These are phyloP conservation scores for Drosophila equinoxialis DNA, from an alignment of 1,140 invertebrate species.

Conservation along the genomic window DNA sequence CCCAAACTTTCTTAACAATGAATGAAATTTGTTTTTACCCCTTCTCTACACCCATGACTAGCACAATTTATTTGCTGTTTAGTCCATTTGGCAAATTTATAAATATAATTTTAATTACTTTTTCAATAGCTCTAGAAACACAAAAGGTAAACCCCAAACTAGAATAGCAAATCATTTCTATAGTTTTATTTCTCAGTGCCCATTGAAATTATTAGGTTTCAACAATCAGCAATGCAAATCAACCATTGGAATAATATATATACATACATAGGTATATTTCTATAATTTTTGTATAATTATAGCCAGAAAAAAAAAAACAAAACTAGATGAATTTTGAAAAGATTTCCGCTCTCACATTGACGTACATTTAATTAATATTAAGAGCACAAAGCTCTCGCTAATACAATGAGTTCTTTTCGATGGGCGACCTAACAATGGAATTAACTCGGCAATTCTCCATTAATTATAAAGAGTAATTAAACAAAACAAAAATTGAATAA, in stretches of 20 bases:
- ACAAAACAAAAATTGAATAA: conserved; percentile 41
- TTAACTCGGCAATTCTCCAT: conserved; percentile 35
- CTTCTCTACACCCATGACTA: neutral
- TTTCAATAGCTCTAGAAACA: neutral
- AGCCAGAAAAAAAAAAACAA: conserved; percentile 35
- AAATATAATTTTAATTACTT: neutral
- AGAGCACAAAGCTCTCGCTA: conserved; percentile 4
- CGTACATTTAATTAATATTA: conserved; percentile 23
- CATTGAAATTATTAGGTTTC: neutral
- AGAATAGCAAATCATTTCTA: neutral
- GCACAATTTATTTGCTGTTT: neutral
- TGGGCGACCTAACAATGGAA: neutral
- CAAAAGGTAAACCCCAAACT: neutral
- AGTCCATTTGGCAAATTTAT: neutral
- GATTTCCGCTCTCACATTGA: conserved; percentile 42
- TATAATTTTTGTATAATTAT: conserved; percentile 24
- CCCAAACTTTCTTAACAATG: too few relatives aligned
- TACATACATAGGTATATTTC: conserved; percentile 12
- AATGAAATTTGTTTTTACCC: too few relatives aligned
- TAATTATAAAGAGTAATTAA: conserved; percentile 55
- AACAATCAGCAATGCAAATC: conserved; percentile 7
- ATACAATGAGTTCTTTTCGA: conserved; percentile 13
- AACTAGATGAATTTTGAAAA: conserved; percentile 31
- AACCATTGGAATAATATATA: neutral
- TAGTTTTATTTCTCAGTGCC: neutral